Conservation (phyloP, 2,888 invertebrate genomes). For the Agrotis segetum region DNA sequence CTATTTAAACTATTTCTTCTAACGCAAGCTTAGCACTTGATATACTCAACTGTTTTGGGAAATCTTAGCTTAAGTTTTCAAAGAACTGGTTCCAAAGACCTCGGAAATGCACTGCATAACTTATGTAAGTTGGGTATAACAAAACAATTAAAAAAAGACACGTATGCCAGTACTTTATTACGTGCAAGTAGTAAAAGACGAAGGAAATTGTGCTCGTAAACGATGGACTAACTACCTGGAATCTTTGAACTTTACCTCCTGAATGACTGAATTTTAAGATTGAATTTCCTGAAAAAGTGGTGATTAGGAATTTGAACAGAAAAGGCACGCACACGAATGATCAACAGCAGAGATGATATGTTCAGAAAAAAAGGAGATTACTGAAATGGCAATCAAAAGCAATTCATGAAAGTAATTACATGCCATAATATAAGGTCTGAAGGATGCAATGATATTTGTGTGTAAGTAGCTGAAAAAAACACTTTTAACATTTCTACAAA, state of each 20-base stretch:
- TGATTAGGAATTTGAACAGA: too few species aligned
- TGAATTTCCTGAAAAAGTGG: background rate
- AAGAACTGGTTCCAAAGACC: background rate
- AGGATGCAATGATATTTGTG: too few species aligned
- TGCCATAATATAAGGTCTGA: too few species aligned
- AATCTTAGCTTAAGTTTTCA: background rate
- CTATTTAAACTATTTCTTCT: background rate
- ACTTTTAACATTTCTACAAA: too few species aligned
- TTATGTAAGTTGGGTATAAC: conserved; percentile 4
- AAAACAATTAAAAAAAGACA: conserved; percentile 16
- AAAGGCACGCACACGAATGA: too few species aligned
- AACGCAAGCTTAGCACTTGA: background rate
- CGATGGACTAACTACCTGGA: background rate
- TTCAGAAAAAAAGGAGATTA: background rate
- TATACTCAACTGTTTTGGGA: background rate
- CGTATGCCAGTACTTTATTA: conserved; percentile 5
- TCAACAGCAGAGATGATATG: background rate
- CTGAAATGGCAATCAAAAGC: background rate
- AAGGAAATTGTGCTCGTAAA: conserved; percentile 42
- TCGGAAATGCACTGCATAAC: background rate
- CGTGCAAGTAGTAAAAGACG: conserved; percentile 14
- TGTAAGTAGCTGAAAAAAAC: too few species aligned
- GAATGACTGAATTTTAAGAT: background rate
- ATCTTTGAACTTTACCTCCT: conserved; percentile 10
- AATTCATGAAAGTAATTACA: too few species aligned